Evolutionary conservation across 2,888 invertebrate species (phyloP), one percentile per base, ranked within the genome.

Genomic region (Drosophila dives): DNA sequence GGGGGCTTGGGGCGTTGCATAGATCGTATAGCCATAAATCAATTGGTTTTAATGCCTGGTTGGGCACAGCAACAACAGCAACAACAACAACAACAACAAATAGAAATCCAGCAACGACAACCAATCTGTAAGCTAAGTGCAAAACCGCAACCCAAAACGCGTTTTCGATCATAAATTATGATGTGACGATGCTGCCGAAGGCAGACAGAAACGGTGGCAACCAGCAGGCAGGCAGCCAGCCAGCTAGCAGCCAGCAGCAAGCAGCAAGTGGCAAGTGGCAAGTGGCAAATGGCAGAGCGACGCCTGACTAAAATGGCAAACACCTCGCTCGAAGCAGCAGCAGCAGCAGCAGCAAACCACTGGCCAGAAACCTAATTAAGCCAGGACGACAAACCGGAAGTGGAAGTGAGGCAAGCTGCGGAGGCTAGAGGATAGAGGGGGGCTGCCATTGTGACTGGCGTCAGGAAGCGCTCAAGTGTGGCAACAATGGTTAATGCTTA

Each of bases 351-450:
- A 38, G 56, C 55, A 56, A 60, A 76, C 85, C 77, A 80, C 71
- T 86, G 89, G 75, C 85, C 90, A 77, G 83, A 89, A 90, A 86
- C 80, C 90, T 86, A 86, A 86, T 86, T 86, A 86, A 90, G 86
- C 85, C 85, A 74, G 84, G 68, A 86, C 81, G 68, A 61, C 69
- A 55, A 33, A 54, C 62, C 64, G 72, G 75, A 77, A 68, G 77
- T 66, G 54, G 23, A 45, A 15, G 56, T 64, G 59, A 50, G 65
- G 58, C 50, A 42, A 58, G 48, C 49, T 29, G 50, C 36, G 38
- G 20, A 29, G 51, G 15, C 4, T 8, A 45, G n/a, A 45, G 23
- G 45, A 23, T 45, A 2, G 33, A 33, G 12, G 20, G 12, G 20
- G 17, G 34, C 34, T 32, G 33, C 58, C 65, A 77, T 73, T 74